Percentiles rank a stretch among this genome's conserved stretches.
Evolutionary conservation across 2,113 vertebrate genomes (phyloP).

Genomic region (Salminus brasiliensis): DNA sequence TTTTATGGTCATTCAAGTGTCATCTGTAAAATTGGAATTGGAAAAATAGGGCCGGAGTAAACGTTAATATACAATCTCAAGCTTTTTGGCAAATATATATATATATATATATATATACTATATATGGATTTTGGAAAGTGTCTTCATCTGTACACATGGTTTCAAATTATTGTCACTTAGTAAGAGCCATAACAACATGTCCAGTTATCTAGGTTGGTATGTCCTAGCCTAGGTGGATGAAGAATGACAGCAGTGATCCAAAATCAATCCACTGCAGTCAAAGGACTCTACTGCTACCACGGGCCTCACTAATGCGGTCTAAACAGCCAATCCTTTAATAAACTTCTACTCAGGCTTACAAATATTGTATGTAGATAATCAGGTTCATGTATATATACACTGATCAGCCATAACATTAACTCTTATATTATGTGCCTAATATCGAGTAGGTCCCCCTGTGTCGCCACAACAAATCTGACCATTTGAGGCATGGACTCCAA

Average conservation of each 20-base stretch:
- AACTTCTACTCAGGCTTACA: neutral
- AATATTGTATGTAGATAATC: too few species aligned
- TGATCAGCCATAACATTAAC: too few species aligned
- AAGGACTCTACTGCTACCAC: neutral
- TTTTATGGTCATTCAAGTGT: neutral
- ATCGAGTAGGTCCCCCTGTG: too few species aligned
- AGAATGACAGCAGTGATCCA: neutral
- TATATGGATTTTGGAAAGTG: too few species aligned
- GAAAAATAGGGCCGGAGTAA: neutral
- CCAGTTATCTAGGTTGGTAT: neutral
- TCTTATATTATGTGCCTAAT: too few species aligned
- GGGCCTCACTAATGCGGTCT: neutral
- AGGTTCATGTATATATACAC: too few species aligned
- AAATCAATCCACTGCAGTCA: neutral
- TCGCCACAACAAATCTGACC: too few species aligned
- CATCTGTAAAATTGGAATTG: neutral
- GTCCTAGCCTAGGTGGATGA: neutral
- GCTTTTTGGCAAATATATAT: neutral
- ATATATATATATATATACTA: too few species aligned
- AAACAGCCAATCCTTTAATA: neutral
- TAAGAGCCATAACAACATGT: neutral
- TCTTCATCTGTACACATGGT: too few species aligned
- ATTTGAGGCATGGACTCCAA: too few species aligned
- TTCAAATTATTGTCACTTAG: neutral
- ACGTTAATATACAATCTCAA: neutral